Conservation (phyloP, 92 coral and sea anemone species). For the Umimayanthus kanabou region DNA sequence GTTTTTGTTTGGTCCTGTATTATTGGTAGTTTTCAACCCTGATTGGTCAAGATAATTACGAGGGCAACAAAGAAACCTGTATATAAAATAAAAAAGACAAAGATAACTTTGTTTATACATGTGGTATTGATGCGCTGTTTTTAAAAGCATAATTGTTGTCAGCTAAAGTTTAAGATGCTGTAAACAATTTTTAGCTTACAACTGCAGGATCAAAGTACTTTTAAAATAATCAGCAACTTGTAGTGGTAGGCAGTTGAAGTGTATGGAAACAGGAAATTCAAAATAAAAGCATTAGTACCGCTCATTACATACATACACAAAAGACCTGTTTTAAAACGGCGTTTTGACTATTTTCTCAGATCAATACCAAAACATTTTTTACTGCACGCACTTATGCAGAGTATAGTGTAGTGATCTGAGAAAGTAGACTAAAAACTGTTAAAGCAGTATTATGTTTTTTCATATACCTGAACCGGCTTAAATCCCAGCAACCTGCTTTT, state of each 20-base stretch:
- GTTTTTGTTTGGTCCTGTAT: conserved; percentile 9
- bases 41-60: conserved; percentile 27
- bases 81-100: conserved; percentile 8
- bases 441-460: neutral
- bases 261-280: neutral
- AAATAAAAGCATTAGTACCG: neutral
- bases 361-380: neutral
- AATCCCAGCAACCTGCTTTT: neutral
- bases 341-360: neutral
- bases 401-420: neutral
- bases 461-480: neutral
- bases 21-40: neutral
- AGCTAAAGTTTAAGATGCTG: neutral
- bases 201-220: too few species aligned
- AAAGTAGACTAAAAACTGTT: too few species aligned
- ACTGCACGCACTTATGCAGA: neutral
- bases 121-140: conserved; percentile 17
- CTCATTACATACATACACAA: too few species aligned
- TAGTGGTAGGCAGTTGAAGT: neutral
- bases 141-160: neutral
- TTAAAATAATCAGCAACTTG: too few species aligned
- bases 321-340: too few species aligned
- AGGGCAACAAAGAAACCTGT: neutral
- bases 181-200: neutral
- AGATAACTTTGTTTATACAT: conserved; percentile 28